These are phyloP conservation scores for Perca schrenkii DNA, from an alignment of 2,113 vertebrate species.

Conservation along the genomic window DNA sequence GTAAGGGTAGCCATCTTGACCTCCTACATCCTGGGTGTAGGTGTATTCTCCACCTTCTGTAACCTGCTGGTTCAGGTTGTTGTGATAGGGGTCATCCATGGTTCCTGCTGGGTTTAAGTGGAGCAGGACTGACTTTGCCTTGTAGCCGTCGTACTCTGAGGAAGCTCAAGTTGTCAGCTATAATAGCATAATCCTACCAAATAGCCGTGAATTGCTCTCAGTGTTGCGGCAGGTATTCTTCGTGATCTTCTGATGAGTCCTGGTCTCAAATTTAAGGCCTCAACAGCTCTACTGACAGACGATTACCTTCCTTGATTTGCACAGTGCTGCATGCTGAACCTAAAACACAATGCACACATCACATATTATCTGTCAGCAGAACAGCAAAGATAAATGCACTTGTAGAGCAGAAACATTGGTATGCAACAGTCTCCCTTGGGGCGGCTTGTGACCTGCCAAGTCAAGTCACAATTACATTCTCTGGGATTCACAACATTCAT, in stretches of 20 bases:
- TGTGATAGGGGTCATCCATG: conserved; percentile 90
- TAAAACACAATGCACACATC: conserved; percentile 56
- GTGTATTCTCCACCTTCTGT: conserved; percentile 83
- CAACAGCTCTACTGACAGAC: conserved; percentile 30
- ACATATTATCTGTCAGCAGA: conserved; percentile 13
- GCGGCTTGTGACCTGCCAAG: conserved; percentile 7
- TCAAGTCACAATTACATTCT: background rate
- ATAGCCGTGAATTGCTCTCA: conserved; percentile 43
- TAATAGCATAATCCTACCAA: conserved; percentile 75
- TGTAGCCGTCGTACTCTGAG: conserved; percentile 11
- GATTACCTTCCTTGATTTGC: conserved; percentile 57
- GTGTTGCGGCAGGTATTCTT: conserved; percentile 20
- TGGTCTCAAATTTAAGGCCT: conserved; percentile 58
- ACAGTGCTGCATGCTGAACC: conserved; percentile 76
- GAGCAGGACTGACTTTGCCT: conserved; percentile 57
- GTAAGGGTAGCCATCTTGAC: conserved; percentile 86
- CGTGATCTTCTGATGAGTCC: background rate
- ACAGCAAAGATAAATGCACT: conserved; percentile 8
- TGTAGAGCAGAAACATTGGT: conserved; percentile 11
- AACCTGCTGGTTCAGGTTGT: conserved; percentile 84
- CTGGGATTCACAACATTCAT: background rate
- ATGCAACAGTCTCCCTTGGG: conserved; percentile 8
- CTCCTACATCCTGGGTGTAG: conserved; percentile 83
- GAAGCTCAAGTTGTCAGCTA: conserved; percentile 65
- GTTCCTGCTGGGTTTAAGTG: conserved; percentile 47